Evolutionary conservation across 2,888 invertebrate species (phyloP), one percentile per base, ranked within the genome.

Genomic region (Antheraea yamamai): DNA sequence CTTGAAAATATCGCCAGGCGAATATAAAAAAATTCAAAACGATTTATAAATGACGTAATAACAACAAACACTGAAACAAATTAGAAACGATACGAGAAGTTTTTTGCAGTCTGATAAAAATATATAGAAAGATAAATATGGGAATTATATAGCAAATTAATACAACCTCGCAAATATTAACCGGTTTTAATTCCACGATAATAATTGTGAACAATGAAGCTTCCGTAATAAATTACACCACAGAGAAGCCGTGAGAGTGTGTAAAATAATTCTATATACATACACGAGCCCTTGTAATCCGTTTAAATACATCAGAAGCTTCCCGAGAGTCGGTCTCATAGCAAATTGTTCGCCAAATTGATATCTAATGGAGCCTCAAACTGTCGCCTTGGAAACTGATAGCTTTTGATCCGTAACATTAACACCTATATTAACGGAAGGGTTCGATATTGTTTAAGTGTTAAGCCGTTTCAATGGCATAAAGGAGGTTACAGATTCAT

Each of bases 331-430:
- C 55, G 73, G 74, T 73, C 76, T 74, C 55, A 75, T 73, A 72
- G 55, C 68, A 76, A 75, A 78, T 77, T 73, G 76, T 58, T 76
- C 73, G 26, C 70, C 70, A 75, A 76, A 78, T 77, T 77, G 77
- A 76, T 74, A 61, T 73, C 76, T 74, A 77, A 72, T 74, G 78
- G 74, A 74, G 26, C 75, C 58, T 61, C 58, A 75, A 75, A 73
- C 73, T 18, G 73, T 12, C 70, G 70, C n/a, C n/a, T 70, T 39
- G 70, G 47, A 39, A 70, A 39, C 70, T 12, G 35, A 39, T 70
- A 70, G 70, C 70, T 70, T 70, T 70, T 70, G 39, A 70, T 70
- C 70, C 39, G 23, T 39, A 35, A 7, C n/a, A 70, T 70, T 70
- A 70, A 70, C 20, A 35, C n/a, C 18, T 4, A 64, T 10, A 66